phyloP scores from a whole-genome alignment of 1,140 invertebrate genomes.

The Drosophila lacertosa region DNA sequence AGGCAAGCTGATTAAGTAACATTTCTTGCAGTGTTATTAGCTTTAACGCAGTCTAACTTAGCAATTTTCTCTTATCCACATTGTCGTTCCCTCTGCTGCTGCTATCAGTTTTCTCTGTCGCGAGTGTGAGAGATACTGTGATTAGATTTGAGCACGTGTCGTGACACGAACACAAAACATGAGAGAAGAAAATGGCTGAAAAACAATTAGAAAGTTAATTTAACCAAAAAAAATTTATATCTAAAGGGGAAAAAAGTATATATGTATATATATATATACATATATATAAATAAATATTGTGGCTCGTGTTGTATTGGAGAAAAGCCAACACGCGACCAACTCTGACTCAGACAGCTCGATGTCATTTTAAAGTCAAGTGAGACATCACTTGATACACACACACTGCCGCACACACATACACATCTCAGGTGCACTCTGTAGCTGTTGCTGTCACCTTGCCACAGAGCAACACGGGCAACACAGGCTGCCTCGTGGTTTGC shows the following conservation, averaged over 20 bases:
- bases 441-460: conserved; percentile 8
- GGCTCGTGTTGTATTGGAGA: no score
- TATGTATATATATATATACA: no score
- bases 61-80: conserved; percentile 13
- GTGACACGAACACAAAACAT: no score
- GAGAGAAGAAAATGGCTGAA: no score
- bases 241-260: no score
- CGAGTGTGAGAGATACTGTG: neutral
- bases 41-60: conserved; percentile 25
- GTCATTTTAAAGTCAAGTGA: conserved; percentile 69
- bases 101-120: conserved; percentile 40
- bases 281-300: no score
- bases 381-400: conserved; percentile 48
- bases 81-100: conserved; percentile 14
- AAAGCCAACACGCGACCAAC: no score
- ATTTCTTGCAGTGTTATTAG: conserved; percentile 16
- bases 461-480: no score
- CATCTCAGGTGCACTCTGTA: conserved; percentile 1
- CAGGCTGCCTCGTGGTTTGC: neutral
- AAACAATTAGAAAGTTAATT: no score
- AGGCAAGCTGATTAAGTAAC: no score
- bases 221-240: no score
- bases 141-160: neutral
- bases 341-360: conserved; percentile 38
- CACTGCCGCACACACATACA: neutral